Evolutionary conservation across 2,888 invertebrate species (phyloP).

Genomic region (Acleris sparsana): DNA sequence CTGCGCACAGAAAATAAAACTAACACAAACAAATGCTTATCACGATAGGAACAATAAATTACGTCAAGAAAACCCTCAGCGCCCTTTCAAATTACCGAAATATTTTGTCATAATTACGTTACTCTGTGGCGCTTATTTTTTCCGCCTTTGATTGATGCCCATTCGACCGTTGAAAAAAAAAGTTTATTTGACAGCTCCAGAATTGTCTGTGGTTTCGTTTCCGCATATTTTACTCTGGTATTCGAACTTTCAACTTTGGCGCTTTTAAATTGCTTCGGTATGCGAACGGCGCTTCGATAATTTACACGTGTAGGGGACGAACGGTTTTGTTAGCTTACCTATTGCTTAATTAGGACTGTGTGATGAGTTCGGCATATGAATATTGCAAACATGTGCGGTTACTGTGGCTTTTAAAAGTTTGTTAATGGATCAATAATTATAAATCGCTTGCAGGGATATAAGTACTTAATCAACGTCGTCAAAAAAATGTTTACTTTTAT

Average conservation of each 20-base stretch:
- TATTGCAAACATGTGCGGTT: conserved; percentile 2
- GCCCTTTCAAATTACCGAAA: conserved; percentile 66
- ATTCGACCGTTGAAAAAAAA: conserved; percentile 8
- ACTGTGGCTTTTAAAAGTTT: not conserved
- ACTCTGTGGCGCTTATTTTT: conserved; percentile 66
- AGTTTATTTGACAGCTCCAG: conserved; percentile 43
- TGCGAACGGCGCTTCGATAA: conserved; percentile 54
- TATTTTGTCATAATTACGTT: conserved; percentile 79
- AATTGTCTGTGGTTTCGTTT: conserved; percentile 48
- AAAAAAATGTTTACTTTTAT: too few species aligned
- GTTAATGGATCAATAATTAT: too few species aligned
- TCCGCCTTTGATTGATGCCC: conserved; percentile 48
- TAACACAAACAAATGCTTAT: conserved; percentile 25
- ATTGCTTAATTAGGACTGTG: conserved; percentile 45
- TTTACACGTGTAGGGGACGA: conserved; percentile 59
- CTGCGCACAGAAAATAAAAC: conserved; percentile 16
- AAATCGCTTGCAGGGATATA: too few species aligned
- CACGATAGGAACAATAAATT: conserved; percentile 59
- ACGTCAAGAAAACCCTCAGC: conserved; percentile 47
- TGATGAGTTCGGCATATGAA: conserved; percentile 5
- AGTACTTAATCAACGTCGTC: too few species aligned
- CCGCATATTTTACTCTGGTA: conserved; percentile 70
- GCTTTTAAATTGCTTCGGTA: conserved; percentile 63
- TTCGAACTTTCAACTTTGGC: conserved; percentile 58
- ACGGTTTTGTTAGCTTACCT: conserved; percentile 42